Conservation (phyloP, 53 echinoderm and acorn worm species). For the Holothuria scabra region DNA sequence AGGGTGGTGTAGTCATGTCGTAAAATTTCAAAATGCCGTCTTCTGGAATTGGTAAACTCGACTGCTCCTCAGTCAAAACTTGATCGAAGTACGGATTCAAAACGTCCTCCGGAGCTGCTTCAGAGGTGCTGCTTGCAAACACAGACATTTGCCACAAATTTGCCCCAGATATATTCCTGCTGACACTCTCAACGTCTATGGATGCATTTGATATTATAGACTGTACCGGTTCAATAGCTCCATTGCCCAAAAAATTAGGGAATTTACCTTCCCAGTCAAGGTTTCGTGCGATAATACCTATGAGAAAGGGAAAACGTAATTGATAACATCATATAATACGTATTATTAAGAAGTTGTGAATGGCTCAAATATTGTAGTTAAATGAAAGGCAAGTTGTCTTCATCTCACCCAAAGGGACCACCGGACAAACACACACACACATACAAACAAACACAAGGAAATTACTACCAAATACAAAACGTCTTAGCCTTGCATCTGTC, state of each 20-base stretch:
- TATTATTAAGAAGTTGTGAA: no score
- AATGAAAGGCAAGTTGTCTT: no score
- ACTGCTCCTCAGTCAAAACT: conserved; percentile 39
- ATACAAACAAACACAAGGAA: no score
- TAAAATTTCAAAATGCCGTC: conserved; percentile 18
- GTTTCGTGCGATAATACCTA: conserved; percentile 17
- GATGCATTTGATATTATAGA: conserved; percentile 8
- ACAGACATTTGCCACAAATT: conserved; percentile 43
- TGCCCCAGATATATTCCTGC: conserved; percentile 16
- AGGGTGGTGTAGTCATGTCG: conserved; percentile 45
- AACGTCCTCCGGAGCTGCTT: conserved; percentile 17
- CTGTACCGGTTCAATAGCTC: background rate
- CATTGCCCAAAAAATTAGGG: conserved; percentile 17
- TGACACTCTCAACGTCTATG: conserved; percentile 11
- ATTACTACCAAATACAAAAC: no score
- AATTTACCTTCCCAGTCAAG: conserved; percentile 35
- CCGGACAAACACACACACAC: no score
- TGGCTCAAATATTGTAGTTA: no score
- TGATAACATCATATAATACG: no score
- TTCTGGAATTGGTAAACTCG: conserved; percentile 8
- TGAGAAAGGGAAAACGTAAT: background rate
- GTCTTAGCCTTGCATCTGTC: no score
- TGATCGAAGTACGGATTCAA: conserved; percentile 11
- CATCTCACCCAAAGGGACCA: no score
- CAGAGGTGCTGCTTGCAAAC: conserved; percentile 30